Base-by-base conservation (phyloP, 53 echinoderm and acorn worm species). In the Arbacia lixula region DNA sequence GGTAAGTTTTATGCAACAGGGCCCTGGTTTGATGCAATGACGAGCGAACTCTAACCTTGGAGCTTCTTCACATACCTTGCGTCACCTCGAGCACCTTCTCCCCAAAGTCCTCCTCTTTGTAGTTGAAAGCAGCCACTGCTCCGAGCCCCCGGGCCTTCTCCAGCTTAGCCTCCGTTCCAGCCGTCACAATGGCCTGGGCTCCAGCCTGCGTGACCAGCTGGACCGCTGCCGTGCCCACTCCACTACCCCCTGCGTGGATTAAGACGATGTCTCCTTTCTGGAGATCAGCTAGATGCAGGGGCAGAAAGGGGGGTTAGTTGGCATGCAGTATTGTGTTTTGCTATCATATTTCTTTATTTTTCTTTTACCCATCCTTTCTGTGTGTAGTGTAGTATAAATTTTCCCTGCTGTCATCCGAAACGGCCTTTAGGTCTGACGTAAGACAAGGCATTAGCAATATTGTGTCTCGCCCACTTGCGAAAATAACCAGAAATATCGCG, bases 221-320 rank as follows among this genome's bases (percentile, higher is more conserved):
- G 53, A 86, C 75, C 12, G 93, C 91, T 30, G 96, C 96, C 5
- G 96, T 96, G 11, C 96, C 96, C 0, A 96, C 93, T 22, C 96
- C 96, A 78, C 93, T 91, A 6, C 93, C 96, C 37, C 93, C 96
- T 14, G 93, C 93, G 46, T 96, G 96, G 35, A 96, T 90, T 54
- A 96, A 71, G 14, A 93, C 96, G 63, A 66, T 20, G 10, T 91
- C 93, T 6, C 89, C 93, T 72, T 50, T 33, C 64, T 81, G 62
- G 25, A 81, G 6, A 29, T 33, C 63, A 12, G 82, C 82, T 81
- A 64, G 25, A 32, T 17, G 61, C 37, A 11, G 54, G 29, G 34
- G 53, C 32, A 72, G 29, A 38, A 63, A n/a, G 5, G 29, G 20
- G 26, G 12, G 10, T 58, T 57, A 5, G 57, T 57, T 57, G 2